Percentiles rank a stretch among this genome's conserved stretches.
These are phyloP conservation scores for Schlechtendalia chinensis DNA, from an alignment of 1,140 invertebrate species.

Conservation along the genomic window DNA sequence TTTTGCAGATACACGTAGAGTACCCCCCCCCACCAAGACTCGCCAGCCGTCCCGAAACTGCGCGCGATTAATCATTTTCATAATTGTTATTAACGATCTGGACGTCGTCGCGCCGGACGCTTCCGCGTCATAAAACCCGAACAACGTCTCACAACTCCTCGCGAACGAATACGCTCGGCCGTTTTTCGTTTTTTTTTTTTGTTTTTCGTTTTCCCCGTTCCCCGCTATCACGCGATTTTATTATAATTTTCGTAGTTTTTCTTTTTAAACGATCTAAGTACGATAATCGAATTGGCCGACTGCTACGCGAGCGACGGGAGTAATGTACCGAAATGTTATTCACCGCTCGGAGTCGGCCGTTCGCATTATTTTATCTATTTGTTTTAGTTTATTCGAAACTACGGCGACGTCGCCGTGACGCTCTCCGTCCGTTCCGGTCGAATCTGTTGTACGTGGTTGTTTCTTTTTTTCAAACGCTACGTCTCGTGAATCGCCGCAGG, in stretches of 20 bases:
- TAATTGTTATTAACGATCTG: constrained; percentile 50
- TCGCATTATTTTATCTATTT: too few species aligned
- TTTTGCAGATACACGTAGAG: neutral
- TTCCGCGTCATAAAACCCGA: constrained; percentile 46
- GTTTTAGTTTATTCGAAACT: neutral
- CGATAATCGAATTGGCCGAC: constrained; percentile 45
- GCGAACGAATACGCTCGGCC: constrained; percentile 39
- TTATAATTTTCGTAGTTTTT: constrained; percentile 15
- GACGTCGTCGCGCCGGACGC: constrained; percentile 36
- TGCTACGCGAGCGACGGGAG: constrained; percentile 39
- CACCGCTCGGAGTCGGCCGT: neutral
- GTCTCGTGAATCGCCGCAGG: too few species aligned
- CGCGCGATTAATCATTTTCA: constrained; percentile 49
- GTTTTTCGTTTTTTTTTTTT: neutral
- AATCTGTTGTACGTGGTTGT: too few species aligned
- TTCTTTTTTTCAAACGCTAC: too few species aligned
- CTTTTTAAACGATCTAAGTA: constrained; percentile 30
- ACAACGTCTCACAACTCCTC: constrained; percentile 49
- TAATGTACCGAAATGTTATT: constrained; percentile 48
- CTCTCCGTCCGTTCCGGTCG: neutral
- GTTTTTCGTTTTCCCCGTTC: too few species aligned
- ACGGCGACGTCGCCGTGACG: neutral
- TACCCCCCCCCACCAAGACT: neutral
- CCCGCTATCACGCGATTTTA: too few species aligned
- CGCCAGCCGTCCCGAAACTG: constrained; percentile 10